Evolutionary conservation across 1,140 invertebrate species (phyloP).

Genomic region (Ostrea edulis): DNA sequence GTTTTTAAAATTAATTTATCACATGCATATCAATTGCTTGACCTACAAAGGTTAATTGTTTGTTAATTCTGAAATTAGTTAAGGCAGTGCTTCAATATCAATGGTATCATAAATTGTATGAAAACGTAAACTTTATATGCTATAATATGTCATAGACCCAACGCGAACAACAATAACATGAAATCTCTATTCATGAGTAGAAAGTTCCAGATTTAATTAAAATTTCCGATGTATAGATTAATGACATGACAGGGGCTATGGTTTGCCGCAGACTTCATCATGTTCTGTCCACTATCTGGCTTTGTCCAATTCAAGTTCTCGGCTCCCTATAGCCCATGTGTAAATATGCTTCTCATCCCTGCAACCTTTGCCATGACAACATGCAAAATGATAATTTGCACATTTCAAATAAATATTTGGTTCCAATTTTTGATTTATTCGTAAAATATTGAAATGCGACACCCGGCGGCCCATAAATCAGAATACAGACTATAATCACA

Average conservation of each 20-base stretch:
- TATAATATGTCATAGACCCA: not conserved
- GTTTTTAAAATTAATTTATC: too few relatives aligned
- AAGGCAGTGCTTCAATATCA: too few relatives aligned
- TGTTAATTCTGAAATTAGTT: too few relatives aligned
- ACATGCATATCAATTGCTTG: too few relatives aligned
- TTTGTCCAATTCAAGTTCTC: not conserved
- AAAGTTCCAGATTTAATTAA: not conserved
- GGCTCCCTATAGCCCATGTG: not conserved
- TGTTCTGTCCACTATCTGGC: not conserved
- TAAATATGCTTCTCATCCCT: not conserved
- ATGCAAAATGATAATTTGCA: constrained; percentile 39
- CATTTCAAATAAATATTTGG: constrained; percentile 39
- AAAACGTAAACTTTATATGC: not conserved
- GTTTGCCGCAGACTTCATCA: not conserved
- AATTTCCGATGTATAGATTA: not conserved
- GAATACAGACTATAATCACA: not conserved
- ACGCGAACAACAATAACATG: not conserved
- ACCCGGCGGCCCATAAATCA: constrained; percentile 17
- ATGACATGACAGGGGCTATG: not conserved
- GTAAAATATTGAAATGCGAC: constrained; percentile 35
- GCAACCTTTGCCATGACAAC: constrained; percentile 33
- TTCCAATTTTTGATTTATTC: constrained; percentile 20
- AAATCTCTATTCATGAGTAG: not conserved
- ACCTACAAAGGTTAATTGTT: too few relatives aligned
- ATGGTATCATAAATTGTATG: too few relatives aligned